Evolutionary conservation across 2,888 invertebrate genomes (phyloP), one percentile per base, ranked within the genome.

Genomic region (Perizoma flavofasciatum): DNA sequence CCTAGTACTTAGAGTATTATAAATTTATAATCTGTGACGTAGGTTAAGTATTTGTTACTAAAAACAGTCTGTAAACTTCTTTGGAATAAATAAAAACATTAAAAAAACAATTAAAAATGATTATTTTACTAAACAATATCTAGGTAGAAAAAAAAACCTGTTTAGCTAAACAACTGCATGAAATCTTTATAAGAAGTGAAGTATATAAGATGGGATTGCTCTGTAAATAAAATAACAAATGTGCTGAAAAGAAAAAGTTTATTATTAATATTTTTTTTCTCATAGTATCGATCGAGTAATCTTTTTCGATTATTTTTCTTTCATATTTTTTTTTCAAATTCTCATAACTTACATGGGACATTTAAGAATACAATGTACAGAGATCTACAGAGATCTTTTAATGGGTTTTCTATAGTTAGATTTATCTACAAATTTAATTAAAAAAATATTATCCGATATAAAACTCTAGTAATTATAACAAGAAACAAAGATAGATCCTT

Each of bases 191-290:
- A n/a, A n/a, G n/a, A n/a, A n/a, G n/a, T n/a, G n/a, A n/a, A n/a
- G n/a, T n/a, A n/a, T n/a, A n/a, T n/a, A n/a, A n/a, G n/a, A 37
- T 11, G 34, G 37, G 40, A 41, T 35, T 46, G 7, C 5, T 40
- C 4, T 34, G 39, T 7, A 55, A 78, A 83, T 81, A 73, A 79
- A 87, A 86, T 83, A 64, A 48, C 77, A 72, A 67, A 60, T 63
- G 73, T 82, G 78, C 86, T 86, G 86, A 81, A 86, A 86, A 83
- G 72, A 82, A 86, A 79, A 76, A 73, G 74, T 77, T 81, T 79
- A 77, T 84, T 73, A 75, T 83, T 75, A 77, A 72, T 79, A 73
- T 74, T 59, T 68, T 64, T 61, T 66, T 73, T 61, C 71, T 70
- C 66, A 62, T 56, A 33, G 57, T 47, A 73, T 77, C 75, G 73